Percentiles rank a stretch among this genome's conserved stretches.
phyloP scores from a whole-genome alignment of 2,113 vertebrate genomes.

The Syrmaticus mikado region DNA sequence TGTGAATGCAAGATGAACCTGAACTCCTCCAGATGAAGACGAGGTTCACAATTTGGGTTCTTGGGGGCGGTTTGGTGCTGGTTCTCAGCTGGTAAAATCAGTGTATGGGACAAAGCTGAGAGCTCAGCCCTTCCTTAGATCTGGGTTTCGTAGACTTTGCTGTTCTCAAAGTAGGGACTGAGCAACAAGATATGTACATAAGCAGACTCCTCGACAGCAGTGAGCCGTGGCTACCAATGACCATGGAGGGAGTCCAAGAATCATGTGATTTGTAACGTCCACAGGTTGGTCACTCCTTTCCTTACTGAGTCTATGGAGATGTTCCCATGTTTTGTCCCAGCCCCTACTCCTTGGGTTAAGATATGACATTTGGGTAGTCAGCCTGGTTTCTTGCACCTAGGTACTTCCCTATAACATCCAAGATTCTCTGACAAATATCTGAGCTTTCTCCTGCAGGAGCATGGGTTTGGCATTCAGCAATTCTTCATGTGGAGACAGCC shows the following conservation, averaged over 20 bases:
- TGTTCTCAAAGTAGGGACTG: neutral
- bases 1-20: neutral
- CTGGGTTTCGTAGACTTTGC: neutral
- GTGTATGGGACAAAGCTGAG: neutral
- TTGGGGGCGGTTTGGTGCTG: neutral
- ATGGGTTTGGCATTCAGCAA: neutral
- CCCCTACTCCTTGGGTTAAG: neutral
- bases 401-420: neutral
- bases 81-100: neutral
- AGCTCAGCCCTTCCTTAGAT: neutral
- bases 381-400: neutral
- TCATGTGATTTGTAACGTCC: neutral
- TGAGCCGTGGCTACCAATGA: neutral
- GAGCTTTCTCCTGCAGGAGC: neutral
- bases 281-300: neutral
- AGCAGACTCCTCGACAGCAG: neutral
- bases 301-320: fast-evolving
- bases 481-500: neutral
- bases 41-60: neutral
- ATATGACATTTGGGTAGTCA: neutral
- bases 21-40: neutral
- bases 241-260: neutral
- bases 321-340: neutral
- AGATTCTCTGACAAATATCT: neutral
- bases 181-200: neutral